These are phyloP conservation scores for Sceloporus undulatus DNA, from an alignment of 2,113 vertebrate species.

Conservation along the genomic window DNA sequence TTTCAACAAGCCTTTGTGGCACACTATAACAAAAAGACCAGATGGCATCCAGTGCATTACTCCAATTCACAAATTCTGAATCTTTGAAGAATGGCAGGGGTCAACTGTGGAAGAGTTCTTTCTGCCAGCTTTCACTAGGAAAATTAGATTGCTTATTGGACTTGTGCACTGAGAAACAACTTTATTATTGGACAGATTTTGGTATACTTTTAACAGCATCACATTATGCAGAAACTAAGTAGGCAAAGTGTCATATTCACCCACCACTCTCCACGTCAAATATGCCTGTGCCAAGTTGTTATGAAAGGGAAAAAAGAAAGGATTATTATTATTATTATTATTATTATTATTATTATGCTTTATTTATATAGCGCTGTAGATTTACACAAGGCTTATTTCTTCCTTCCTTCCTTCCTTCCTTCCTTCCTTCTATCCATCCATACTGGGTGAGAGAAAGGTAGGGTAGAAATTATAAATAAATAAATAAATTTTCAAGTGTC, in stretches of 20 bases:
- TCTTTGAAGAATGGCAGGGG: background rate
- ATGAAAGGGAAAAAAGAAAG: background rate
- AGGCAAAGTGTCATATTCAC: background rate
- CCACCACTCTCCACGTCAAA: background rate
- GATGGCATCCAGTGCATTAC: background rate
- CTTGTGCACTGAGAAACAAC: background rate
- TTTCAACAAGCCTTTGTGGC: background rate
- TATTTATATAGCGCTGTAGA: too few relatives aligned
- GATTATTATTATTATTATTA: too few relatives aligned
- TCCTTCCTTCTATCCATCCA: background rate
- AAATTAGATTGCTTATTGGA: background rate
- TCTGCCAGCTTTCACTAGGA: background rate
- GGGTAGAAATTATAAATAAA: too few relatives aligned
- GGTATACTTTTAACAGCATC: background rate
- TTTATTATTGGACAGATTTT: background rate
- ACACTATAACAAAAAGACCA: background rate
- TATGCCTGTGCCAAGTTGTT: background rate
- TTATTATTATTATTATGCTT: too few relatives aligned
- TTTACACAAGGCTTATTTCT: too few relatives aligned
- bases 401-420: background rate
- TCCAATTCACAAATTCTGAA: background rate
- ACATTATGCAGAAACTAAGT: background rate
- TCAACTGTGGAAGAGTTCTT: background rate
- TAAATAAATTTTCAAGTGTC: background rate
- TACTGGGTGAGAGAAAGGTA: background rate